Percentiles rank a stretch among this genome's conserved stretches.
Conservation (phyloP, 2,113 vertebrate species). For the Nerophis lumbriciformis region DNA sequence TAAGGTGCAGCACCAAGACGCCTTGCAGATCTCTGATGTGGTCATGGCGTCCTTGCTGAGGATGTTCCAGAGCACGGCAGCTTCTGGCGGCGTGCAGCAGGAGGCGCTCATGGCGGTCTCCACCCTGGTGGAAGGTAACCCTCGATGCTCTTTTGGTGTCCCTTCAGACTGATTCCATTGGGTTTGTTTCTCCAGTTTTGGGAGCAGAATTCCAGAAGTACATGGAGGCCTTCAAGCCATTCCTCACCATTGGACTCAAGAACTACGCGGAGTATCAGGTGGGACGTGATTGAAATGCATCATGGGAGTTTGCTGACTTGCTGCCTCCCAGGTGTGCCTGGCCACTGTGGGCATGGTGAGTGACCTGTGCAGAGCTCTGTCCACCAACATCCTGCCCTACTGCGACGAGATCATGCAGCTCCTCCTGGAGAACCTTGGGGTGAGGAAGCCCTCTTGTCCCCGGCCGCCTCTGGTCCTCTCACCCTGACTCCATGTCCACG, state of each 20-base stretch:
- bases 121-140: slow-evolving; percentile 91
- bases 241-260: slow-evolving; percentile 92
- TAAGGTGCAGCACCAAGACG: slow-evolving; percentile 95
- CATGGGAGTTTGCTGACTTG: background rate
- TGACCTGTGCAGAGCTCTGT: slow-evolving; percentile 90
- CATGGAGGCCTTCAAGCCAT: slow-evolving; percentile 98
- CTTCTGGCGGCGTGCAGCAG: slow-evolving; percentile 91
- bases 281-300: background rate
- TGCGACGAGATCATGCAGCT: slow-evolving; percentile 98
- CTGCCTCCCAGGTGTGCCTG: slow-evolving; percentile 84
- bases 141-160: background rate
- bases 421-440: slow-evolving; percentile 94
- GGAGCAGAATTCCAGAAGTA: slow-evolving; percentile 96
- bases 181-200: slow-evolving; percentile 72
- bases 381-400: slow-evolving; percentile 91
- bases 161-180: background rate
- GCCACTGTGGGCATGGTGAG: slow-evolving; percentile 93
- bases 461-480: background rate
- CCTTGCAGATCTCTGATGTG: slow-evolving; percentile 95
- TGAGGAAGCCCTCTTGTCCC: slow-evolving; percentile 57
- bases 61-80: slow-evolving; percentile 98
- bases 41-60: slow-evolving; percentile 95
- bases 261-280: slow-evolving; percentile 99
- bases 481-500: background rate
- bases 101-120: slow-evolving; percentile 97